These are phyloP conservation scores for Xiphorhynchus elegans DNA, from an alignment of 2,113 vertebrate genomes.

Conservation along the genomic window DNA sequence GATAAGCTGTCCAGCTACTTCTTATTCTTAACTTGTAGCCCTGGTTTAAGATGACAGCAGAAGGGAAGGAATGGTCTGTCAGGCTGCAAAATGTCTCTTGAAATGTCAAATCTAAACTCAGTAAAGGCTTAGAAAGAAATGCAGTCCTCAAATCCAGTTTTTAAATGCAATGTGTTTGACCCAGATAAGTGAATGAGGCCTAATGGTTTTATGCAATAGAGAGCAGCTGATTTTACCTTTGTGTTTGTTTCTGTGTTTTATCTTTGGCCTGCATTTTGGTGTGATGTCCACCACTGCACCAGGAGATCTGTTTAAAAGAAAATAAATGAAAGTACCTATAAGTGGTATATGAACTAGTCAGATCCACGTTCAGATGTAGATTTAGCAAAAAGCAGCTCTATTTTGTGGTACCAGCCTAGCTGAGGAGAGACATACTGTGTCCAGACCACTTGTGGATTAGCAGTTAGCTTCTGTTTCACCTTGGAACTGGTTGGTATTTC, in stretches of 20 bases:
- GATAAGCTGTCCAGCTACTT: not conserved
- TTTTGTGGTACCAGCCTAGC: not conserved
- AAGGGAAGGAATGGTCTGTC: not conserved
- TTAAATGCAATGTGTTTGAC: not conserved
- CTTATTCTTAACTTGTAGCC: not conserved
- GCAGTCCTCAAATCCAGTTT: not conserved
- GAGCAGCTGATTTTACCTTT: not conserved
- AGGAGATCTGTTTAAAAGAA: not conserved
- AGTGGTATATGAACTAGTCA: not conserved
- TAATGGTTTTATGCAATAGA: not conserved
- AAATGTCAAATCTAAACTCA: conserved; percentile 13
- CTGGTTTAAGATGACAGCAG: not conserved
- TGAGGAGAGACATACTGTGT: not conserved
- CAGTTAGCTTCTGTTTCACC: not conserved
- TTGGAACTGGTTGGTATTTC: not conserved
- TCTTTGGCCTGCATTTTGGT: not conserved
- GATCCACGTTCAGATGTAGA: not conserved
- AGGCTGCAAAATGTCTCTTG: not conserved
- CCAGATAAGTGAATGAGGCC: not conserved
- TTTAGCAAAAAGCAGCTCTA: not conserved
- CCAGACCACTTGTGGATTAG: not conserved
- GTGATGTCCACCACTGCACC: not conserved
- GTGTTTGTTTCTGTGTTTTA: not conserved
- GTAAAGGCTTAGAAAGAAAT: conserved; percentile 14
- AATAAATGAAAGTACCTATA: not conserved